Evolutionary conservation across 2,888 invertebrate species (phyloP), one percentile per base, ranked within the genome.

Genomic region (Hipparchia semele): DNA sequence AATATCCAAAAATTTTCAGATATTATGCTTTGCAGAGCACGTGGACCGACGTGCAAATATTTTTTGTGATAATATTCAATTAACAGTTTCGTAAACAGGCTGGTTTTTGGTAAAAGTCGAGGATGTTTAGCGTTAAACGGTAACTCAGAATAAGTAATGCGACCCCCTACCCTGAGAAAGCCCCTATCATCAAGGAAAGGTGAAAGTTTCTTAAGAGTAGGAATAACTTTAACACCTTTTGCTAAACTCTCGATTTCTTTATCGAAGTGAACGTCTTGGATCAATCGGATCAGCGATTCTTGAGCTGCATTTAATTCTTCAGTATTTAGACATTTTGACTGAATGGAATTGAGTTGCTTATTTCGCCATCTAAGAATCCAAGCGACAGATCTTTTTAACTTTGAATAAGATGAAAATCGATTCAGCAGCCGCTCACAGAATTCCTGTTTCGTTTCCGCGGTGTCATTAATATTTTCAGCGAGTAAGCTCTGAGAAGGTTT

Each of bases 241-340:
- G 33, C 23, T 59, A 59, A 59, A 3, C 5, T 5, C 6, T 58
- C 58, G 23, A 58, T n/a, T 58, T 58, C 58, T 6, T 58, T 8
- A 6, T 13, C 13, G 13, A 58, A 58, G 8, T 58, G 13, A 13
- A n/a, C 13, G 6, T 23, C 7, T 13, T 58, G 58, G 4, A 58
- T 13, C 8, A 58, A 58, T 49, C 49, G 49, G 49, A 49, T 49
- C 5, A 49, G 49, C 9, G 9, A 49, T 6, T 49, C 49, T 9
- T 58, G 58, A 58, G 58, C 58, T 58, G 58, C 13, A 58, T 13
- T 13, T 58, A 58, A 58, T 58, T 58, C 58, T 7, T 13, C 58
- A 58, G 58, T 58, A 23, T 5, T 58, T 33, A 59, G 8, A 8
- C 59, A 59, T 53, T 53, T 53, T 3, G 53, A 53, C 10, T 53